Evolutionary conservation across 1,140 invertebrate genomes (phyloP).

Genomic region (Matsumurasca onukii): DNA sequence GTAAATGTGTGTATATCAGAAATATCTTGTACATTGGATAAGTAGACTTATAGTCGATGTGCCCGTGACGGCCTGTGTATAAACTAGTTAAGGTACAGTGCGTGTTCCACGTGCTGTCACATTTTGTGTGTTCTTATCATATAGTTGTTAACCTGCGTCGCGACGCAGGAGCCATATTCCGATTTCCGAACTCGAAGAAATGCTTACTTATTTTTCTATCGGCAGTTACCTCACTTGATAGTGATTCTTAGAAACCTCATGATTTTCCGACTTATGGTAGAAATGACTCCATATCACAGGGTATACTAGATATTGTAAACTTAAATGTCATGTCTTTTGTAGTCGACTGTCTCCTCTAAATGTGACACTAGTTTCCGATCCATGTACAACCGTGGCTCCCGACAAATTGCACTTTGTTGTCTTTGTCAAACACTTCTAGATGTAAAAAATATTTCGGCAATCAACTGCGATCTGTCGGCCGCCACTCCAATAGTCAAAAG

Average conservation of each 20-base stretch:
- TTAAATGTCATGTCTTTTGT: conserved; percentile 21
- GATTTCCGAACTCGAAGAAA: not conserved
- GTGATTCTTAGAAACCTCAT: not conserved
- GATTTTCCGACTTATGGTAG: not conserved
- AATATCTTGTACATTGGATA: conserved; percentile 26
- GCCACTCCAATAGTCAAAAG: not conserved
- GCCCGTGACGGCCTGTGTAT: not conserved
- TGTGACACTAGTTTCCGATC: not conserved
- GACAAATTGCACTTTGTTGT: conserved; percentile 5
- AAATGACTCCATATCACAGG: conserved; percentile 17
- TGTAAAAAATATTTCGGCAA: not conserved
- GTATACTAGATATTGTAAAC: conserved; percentile 18
- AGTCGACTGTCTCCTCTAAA: not conserved
- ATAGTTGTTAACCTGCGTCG: conserved; percentile 8
- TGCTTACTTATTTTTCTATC: conserved; percentile 18
- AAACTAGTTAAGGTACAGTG: conserved; percentile 18
- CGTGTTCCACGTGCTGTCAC: not conserved
- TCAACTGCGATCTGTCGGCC: not conserved
- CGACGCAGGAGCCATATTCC: not conserved
- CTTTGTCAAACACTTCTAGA: too few relatives aligned
- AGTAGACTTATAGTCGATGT: not conserved
- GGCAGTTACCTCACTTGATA: conserved; percentile 6
- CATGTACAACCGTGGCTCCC: not conserved
- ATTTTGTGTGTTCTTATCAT: conserved; percentile 20
- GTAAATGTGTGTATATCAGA: conserved; percentile 30